These are phyloP conservation scores for Agrochola macilenta DNA, from an alignment of 2,888 invertebrate genomes.

Conservation along the genomic window DNA sequence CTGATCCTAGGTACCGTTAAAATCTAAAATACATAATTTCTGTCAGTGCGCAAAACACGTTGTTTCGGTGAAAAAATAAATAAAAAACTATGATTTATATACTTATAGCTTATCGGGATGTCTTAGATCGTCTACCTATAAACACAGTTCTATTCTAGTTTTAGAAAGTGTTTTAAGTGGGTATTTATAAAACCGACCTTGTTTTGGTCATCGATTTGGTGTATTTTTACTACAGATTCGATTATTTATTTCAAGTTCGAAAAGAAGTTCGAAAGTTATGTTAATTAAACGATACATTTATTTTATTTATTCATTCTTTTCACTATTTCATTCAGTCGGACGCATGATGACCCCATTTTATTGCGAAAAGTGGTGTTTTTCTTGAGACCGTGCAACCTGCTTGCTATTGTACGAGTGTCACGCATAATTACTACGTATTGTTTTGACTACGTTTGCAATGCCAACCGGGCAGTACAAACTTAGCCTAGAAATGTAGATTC, in stretches of 20 bases:
- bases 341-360: slow-evolving; percentile 5
- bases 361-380: slow-evolving; percentile 19
- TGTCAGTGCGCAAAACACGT: background rate
- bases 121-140: slow-evolving; percentile 25
- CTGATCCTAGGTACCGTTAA: slow-evolving; percentile 9
- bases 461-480: background rate
- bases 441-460: slow-evolving; percentile 3
- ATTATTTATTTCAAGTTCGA: slow-evolving; percentile 27
- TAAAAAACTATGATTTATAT: slow-evolving; percentile 21
- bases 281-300: slow-evolving; percentile 6
- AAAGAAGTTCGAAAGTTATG: slow-evolving; percentile 34
- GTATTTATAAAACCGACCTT: slow-evolving; percentile 34
- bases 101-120: slow-evolving; percentile 5
- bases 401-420: slow-evolving; percentile 14
- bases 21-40: slow-evolving; percentile 14
- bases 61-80: background rate
- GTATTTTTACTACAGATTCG: slow-evolving; percentile 15
- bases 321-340: background rate
- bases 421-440: slow-evolving; percentile 34
- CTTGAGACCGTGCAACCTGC: background rate
- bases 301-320: slow-evolving; percentile 3
- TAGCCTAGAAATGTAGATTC: slow-evolving; percentile 5
- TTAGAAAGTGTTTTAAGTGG: slow-evolving; percentile 57
- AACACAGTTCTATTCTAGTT: slow-evolving; percentile 56
- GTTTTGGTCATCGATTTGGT: slow-evolving; percentile 26